Base-by-base conservation (phyloP, 2,797 vertebrate species). In the Sternotherus odoratus region DNA sequence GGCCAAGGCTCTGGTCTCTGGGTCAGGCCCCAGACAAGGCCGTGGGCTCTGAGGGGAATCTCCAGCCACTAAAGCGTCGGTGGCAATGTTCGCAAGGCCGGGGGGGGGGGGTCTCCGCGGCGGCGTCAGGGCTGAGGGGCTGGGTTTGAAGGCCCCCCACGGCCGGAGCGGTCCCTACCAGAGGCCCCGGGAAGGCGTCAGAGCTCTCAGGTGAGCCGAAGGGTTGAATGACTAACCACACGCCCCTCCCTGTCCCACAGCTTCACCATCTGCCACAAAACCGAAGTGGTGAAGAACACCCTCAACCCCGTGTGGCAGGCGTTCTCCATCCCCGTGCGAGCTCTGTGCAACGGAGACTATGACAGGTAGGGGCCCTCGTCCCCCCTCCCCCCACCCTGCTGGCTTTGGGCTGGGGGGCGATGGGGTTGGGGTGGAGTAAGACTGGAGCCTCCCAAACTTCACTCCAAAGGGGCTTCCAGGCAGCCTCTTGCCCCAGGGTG, bases 191-290 rank as follows among this genome's bases (percentile, higher is more conserved):
- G 43, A 51, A 50, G 79, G 72, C 39, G 30, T 74, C 85, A 15
- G 57, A 30, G 26, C 50, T 50, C 24, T 79, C 8, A 21, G 46
- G 57, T n/a, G 53, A 48, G 19, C 36, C 17, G 17, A 39, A n/a
- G 50, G 74, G 51, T 86, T 74, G 72, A 72, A 26, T 53, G 63
- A 28, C 48, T 75, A 75, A 75, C 43, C 43, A 46, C 49, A 23
- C 12, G 89, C 46, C 74, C 39, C 54, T 63, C 26, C 78, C 63
- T 83, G 87, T 46, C 90, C 48, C 46, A 3, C 93, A 99, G 99
- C 96, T 99, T 99, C 98, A 99, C 99, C 94, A 99, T 99, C 97
- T 99, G 99, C 97, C 99, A 99, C 98, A 99, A 99, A 98, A 99
- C 99, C 0, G 99, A 99, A 96, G 99, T 99, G 97, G 98, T 99